Percentiles rank a stretch among this genome's conserved stretches.
phyloP scores from a whole-genome alignment of 1,140 invertebrate genomes.

The Scaptomyza pallida region DNA sequence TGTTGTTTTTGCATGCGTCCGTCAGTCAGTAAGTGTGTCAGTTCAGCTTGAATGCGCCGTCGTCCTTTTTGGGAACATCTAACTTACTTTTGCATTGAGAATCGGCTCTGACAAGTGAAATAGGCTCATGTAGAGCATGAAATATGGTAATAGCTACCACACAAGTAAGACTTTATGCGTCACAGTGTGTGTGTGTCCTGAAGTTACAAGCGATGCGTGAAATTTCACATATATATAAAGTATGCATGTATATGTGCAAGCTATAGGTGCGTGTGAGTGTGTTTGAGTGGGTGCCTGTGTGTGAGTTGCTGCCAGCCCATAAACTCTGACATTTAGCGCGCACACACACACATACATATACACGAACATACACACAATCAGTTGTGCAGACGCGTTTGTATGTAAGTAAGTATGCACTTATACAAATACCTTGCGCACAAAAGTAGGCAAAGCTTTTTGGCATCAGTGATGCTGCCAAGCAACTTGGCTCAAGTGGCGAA shows the following conservation, averaged over 20 bases:
- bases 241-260: conserved; percentile 48
- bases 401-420: conserved; percentile 17
- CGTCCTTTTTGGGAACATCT: conserved; percentile 47
- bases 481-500: conserved; percentile 17
- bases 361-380: conserved; percentile 21
- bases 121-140: conserved; percentile 72
- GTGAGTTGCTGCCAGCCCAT: conserved; percentile 51
- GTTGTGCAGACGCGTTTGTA: background rate
- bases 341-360: conserved; percentile 18
- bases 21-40: conserved; percentile 26
- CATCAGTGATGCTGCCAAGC: conserved; percentile 5
- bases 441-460: conserved; percentile 50
- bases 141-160: conserved; percentile 68
- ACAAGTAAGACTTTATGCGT: conserved; percentile 2
- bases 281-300: conserved; percentile 19
- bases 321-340: conserved; percentile 62
- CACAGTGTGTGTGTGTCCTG: conserved; percentile 23
- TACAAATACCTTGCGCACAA: conserved; percentile 40
- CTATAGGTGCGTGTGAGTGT: conserved; percentile 31
- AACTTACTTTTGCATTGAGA: conserved; percentile 52
- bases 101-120: conserved; percentile 64
- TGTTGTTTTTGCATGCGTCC: background rate
- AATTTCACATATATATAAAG: conserved; percentile 60
- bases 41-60: conserved; percentile 32
- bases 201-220: conserved; percentile 43